Base-by-base conservation (phyloP, 2,797 vertebrate species). In the Diceros bicornis region DNA sequence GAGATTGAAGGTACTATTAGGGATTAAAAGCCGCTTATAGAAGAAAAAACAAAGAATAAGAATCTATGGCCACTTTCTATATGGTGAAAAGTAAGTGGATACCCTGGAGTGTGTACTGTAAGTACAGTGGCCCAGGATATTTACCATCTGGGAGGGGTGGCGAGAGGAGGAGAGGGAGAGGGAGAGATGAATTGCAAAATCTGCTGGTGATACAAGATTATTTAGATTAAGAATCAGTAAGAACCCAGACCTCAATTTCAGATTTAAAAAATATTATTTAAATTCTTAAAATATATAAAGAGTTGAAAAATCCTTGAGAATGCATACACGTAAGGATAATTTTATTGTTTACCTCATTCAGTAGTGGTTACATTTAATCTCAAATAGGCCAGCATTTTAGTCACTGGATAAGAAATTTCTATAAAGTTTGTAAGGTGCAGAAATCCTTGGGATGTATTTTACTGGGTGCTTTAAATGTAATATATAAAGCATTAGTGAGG, bases 21-120 rank as follows among this genome's bases (percentile, higher is more conserved):
- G 55, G 77, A 97, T 97, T 98, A 97, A 98, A 98, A 97, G 88
- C 82, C 81, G 23, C 55, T 94, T 96, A 95, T 86, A 37, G 89
- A 93, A 92, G 85, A 83, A 91, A 93, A 98, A 96, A 66, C 44
- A 96, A 97, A 84, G n/a, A 92, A 52, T 83, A 94, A 62, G 52
- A 97, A 81, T 96, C 96, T 97, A 79, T 17, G 86, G 17, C 57
- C 79, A 69, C 93, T 97, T 78, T 97, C 64, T 61, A 25, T 20
- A 59, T 69, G n/a, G 86, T 71, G 62, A 86, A 97, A 96, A n/a
- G 93, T 96, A 89, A 98, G 89, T 50, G 21, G n/a, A 88, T 81
- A 74, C 77, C 61, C 32, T 4, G 32, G 96, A 75, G 97, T 97
- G 7, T 50, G 5, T 23, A 87, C n/a, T 62, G 61, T 91, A 57